Base-by-base conservation (phyloP, 1,140 invertebrate genomes). In the Venustaconcha ellipsiformis region DNA sequence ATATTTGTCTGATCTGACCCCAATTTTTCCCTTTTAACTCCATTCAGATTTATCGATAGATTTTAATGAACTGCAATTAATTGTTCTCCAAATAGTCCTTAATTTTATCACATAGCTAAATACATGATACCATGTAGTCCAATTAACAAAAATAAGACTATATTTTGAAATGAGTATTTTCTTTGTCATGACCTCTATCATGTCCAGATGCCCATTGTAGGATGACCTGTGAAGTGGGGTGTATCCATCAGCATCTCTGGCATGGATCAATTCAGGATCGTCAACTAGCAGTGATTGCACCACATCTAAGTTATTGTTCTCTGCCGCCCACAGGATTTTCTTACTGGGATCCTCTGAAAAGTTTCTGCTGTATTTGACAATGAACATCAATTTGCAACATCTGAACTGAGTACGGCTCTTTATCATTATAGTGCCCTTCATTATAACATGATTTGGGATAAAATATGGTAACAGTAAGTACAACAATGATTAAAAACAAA, bases 141-240 rank as follows among this genome's bases (percentile, higher is more conserved):
- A 62, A 62, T 13, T 13, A 18, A n/a, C 8, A 62, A 62, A 62
- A 62, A n/a, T 8, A 23, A 18, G 23, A n/a, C 59, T n/a, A n/a
- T 18, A n/a, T 23, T 23, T n/a, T 62, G 8, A 12, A n/a, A 62
- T 62, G 11, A 48, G 37, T 0, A 48, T 8, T 48, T 48, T 48
- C 37, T 8, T 0, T 15, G 37, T n/a, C 72, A 68, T 88, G 83
- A 94, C 93, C 87, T 94, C 92, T 15, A 96, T 94, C 63, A 96
- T 91, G 69, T 95, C 92, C 14, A 93, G 71, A 86, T 98, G 94
- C 86, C 97, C 95, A 79, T 94, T 95, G 87, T 99, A 99, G 76
- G 94, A 94, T n/a, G 97, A 96, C 87, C 97, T 91, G 82, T 98
- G 96, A 56, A 98, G 90, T 0, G 96, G 94, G 15, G 96, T 96